Conservation (phyloP, 2,113 vertebrate species). For the Peromyscus maniculatus region DNA sequence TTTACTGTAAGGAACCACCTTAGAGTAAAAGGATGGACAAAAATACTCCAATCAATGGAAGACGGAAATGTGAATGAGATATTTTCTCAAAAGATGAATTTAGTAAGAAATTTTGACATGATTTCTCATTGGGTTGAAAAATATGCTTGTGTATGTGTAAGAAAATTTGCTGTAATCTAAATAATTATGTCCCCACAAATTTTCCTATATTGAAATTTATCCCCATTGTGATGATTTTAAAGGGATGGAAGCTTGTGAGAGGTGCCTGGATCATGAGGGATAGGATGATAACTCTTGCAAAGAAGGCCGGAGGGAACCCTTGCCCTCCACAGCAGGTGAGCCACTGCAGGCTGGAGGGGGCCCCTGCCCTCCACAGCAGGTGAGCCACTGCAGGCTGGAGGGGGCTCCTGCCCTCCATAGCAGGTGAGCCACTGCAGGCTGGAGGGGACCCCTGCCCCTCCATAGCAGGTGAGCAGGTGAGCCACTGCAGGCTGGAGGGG, state of each 20-base stretch:
- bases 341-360: too few species aligned
- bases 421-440: too few species aligned
- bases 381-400: too few species aligned
- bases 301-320: neutral
- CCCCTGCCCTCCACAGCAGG: too few species aligned
- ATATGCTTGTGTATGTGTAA: neutral
- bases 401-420: too few species aligned
- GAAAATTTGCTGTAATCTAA: neutral
- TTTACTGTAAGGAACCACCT: neutral
- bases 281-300: neutral
- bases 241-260: neutral
- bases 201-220: neutral
- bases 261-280: neutral
- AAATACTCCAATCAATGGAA: neutral
- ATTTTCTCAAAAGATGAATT: constrained; percentile 31
- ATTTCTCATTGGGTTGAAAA: neutral
- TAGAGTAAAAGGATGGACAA: neutral
- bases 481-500: too few species aligned
- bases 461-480: too few species aligned
- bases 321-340: too few species aligned
- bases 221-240: neutral
- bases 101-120: neutral
- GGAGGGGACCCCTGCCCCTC: too few species aligned
- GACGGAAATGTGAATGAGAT: neutral
- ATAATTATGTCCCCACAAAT: neutral